phyloP scores from a whole-genome alignment of 2,888 invertebrate genomes.

The Halictus quadricinctus region DNA sequence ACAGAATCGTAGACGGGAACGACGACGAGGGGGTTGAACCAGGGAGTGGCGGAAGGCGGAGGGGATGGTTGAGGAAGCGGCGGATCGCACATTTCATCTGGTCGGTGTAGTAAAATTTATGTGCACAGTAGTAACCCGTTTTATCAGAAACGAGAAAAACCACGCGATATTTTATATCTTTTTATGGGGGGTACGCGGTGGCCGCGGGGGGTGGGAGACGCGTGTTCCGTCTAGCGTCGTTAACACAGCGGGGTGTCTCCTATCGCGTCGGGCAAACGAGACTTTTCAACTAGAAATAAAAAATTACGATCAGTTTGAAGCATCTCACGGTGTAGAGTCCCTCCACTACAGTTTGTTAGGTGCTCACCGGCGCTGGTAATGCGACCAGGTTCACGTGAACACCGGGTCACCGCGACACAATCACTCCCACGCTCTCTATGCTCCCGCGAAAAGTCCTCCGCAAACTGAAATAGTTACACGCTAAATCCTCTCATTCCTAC shows the following conservation, averaged over 20 bases:
- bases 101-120: constrained; percentile 45
- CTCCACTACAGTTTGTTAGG: neutral
- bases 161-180: constrained; percentile 50
- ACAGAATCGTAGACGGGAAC: constrained; percentile 17
- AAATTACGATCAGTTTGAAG: constrained; percentile 8
- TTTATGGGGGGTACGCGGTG: constrained; percentile 8
- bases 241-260: constrained; percentile 35
- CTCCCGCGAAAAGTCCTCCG: neutral
- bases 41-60: neutral
- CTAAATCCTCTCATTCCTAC: neutral
- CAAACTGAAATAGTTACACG: neutral
- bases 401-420: neutral
- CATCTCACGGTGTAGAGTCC: neutral
- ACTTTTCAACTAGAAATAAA: constrained; percentile 20
- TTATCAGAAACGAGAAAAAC: constrained; percentile 52
- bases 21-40: constrained; percentile 7
- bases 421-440: neutral
- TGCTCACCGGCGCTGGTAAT: constrained; percentile 8
- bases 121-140: constrained; percentile 46
- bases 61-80: neutral
- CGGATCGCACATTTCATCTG: constrained; percentile 47
- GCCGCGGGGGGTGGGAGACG: neutral
- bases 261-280: constrained; percentile 26
- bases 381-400: neutral
- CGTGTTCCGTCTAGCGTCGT: constrained; percentile 40